phyloP scores from a whole-genome alignment of 2,113 vertebrate species.

The Gallinago undulata region DNA sequence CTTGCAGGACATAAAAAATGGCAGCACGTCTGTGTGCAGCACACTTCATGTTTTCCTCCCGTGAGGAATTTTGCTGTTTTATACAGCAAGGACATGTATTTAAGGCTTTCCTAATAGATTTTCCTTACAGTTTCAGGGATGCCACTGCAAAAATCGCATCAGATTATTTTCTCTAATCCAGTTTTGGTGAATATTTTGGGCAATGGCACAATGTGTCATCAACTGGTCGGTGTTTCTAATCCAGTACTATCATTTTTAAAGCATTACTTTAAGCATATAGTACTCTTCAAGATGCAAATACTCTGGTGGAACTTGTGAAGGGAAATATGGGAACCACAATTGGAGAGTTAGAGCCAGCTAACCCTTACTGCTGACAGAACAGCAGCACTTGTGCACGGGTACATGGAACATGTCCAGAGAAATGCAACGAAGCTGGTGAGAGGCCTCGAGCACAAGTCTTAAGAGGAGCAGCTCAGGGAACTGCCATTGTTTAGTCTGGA shows the following conservation, averaged over 20 bases:
- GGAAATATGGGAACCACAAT: background rate
- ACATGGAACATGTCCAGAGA: background rate
- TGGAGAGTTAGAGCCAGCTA: background rate
- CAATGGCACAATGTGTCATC: background rate
- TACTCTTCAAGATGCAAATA: background rate
- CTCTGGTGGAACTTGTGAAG: background rate
- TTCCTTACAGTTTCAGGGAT: background rate
- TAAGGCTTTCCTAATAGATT: background rate
- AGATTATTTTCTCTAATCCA: background rate
- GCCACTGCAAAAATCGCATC: background rate
- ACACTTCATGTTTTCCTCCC: fast-evolving
- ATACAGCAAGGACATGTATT: background rate
- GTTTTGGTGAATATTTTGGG: background rate
- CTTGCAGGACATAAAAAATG: fast-evolving
- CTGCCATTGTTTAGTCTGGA: background rate
- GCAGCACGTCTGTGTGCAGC: fast-evolving
- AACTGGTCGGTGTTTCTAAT: background rate
- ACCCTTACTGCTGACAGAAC: background rate
- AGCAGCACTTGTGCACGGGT: fast-evolving
- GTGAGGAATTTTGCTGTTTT: background rate
- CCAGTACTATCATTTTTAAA: background rate
- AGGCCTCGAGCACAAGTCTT: background rate
- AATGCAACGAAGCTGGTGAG: background rate
- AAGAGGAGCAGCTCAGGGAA: background rate
- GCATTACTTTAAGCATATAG: background rate